Percentiles rank a stretch among this genome's conserved stretches.
Evolutionary conservation across 2,113 vertebrate species (phyloP).

Genomic region (Perca fluviatilis): DNA sequence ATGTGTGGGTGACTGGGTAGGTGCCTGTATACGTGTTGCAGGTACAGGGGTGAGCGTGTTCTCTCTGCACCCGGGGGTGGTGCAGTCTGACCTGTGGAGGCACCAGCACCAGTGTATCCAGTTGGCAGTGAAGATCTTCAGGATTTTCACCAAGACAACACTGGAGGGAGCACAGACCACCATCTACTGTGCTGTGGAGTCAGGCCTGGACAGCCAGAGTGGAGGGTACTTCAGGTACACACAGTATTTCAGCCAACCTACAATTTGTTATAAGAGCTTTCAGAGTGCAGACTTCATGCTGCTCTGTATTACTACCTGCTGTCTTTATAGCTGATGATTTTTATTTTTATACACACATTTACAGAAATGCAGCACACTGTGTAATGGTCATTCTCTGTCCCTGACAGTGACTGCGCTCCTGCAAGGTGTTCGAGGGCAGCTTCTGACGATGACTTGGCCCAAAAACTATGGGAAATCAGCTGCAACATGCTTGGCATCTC

Average conservation of each 20-base stretch:
- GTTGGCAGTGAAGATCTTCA: conserved; percentile 79
- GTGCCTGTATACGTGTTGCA: conserved; percentile 41
- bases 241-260: not conserved
- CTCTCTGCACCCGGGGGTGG: conserved; percentile 85
- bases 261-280: not conserved
- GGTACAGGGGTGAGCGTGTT: conserved; percentile 84
- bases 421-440: conserved; percentile 77
- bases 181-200: conserved; percentile 85
- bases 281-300: not conserved
- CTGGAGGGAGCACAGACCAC: conserved; percentile 85
- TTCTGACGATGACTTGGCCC: conserved; percentile 81
- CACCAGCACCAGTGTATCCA: conserved; percentile 81
- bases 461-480: conserved; percentile 85
- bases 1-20: not conserved
- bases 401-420: conserved; percentile 81
- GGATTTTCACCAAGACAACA: conserved; percentile 81
- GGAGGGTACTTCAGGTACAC: conserved; percentile 85
- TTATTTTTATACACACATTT: not conserved
- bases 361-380: not conserved
- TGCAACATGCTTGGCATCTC: conserved; percentile 82
- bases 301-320: conserved; percentile 11
- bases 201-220: conserved; percentile 78
- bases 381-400: conserved; percentile 30
- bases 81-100: conserved; percentile 84
- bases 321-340: not conserved